Evolutionary conservation across 1,140 invertebrate genomes (phyloP).

Genomic region (Ips typographus): DNA sequence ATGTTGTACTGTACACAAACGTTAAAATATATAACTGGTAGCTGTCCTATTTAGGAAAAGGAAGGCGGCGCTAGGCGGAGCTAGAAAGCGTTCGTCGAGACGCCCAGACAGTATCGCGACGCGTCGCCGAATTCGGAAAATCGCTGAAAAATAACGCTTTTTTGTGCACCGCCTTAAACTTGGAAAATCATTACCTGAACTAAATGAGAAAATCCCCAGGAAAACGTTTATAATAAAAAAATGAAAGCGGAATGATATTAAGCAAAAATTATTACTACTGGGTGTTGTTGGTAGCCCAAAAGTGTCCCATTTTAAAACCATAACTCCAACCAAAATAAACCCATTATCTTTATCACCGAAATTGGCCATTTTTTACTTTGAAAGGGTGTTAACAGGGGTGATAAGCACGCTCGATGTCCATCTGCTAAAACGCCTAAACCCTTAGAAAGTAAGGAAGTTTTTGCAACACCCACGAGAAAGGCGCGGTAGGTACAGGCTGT

Average conservation of each 20-base stretch:
- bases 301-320: slow-evolving; percentile 18
- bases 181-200: not conserved
- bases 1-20: too few relatives aligned
- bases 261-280: too few relatives aligned
- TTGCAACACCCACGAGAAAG: slow-evolving; percentile 4
- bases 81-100: slow-evolving; percentile 21
- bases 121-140: slow-evolving; percentile 23
- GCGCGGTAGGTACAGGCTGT: too few relatives aligned
- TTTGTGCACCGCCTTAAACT: slow-evolving; percentile 14
- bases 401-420: slow-evolving; percentile 25
- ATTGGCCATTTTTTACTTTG: slow-evolving; percentile 31
- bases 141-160: slow-evolving; percentile 4
- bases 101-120: slow-evolving; percentile 21
- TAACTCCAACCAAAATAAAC: slow-evolving; percentile 28
- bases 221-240: too few relatives aligned
- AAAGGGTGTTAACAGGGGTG: slow-evolving; percentile 28
- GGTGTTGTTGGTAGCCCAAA: too few relatives aligned
- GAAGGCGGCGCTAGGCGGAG: slow-evolving; percentile 32
- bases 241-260: too few relatives aligned
- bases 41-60: slow-evolving; percentile 20
- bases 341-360: slow-evolving; percentile 30
- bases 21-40: slow-evolving; percentile 7
- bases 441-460: slow-evolving; percentile 20
- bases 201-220: too few relatives aligned
- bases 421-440: slow-evolving; percentile 28